These are phyloP conservation scores for Bergia puertoricense DNA, from an alignment of 92 coral and sea anemone genomes.

Conservation along the genomic window DNA sequence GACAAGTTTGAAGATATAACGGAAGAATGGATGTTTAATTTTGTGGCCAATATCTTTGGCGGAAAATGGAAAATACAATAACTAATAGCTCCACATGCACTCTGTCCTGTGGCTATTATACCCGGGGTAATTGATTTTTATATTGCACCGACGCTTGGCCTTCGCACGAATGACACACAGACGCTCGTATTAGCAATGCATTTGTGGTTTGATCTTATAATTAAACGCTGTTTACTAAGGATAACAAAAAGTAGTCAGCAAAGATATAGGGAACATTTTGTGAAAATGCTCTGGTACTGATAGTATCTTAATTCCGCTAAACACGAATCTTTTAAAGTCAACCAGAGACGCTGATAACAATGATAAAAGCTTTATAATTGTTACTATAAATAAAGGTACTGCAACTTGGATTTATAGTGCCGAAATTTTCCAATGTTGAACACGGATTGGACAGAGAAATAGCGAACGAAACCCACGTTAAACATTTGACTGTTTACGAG, in stretches of 20 bases:
- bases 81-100: neutral
- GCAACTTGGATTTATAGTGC: neutral
- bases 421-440: no score
- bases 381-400: neutral
- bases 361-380: neutral
- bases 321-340: neutral
- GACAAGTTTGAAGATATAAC: neutral
- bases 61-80: constrained; percentile 4
- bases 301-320: neutral
- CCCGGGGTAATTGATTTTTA: neutral
- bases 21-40: neutral
- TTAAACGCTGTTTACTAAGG: neutral
- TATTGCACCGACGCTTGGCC: neutral
- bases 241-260: no score
- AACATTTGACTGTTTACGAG: neutral
- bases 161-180: neutral
- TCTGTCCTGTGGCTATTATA: neutral
- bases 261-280: no score
- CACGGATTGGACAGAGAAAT: no score
- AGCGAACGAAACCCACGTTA: no score
- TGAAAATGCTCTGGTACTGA: neutral
- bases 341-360: neutral
- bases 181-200: neutral
- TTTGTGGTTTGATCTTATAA: neutral
- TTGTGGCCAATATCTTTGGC: neutral